Base-by-base conservation (phyloP, 2,113 vertebrate species). In the Lutjanus erythropterus region DNA sequence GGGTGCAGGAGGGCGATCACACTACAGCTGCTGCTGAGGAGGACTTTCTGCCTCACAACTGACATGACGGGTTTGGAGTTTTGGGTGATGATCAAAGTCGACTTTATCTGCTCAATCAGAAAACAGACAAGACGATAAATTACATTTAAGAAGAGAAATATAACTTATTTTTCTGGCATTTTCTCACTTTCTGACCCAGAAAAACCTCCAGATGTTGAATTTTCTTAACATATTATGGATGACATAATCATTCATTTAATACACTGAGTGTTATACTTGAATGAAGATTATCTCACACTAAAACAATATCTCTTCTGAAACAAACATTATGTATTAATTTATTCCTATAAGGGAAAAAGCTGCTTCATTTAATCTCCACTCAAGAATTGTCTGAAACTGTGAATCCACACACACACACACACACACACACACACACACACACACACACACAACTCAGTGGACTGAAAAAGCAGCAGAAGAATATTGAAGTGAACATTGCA, bases 351-450 rank as follows among this genome's bases (percentile, higher is more conserved):
- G 7, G 2, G 27, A 18, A 4, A n/a, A 60, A 72, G 55, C 29
- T 49, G 70, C 70, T 72, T 72, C 55, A 47, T 47, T 47, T 72
- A 41, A 47, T 72, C 21, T 72, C 55, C 50, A 23, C 39, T 33
- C 39, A 53, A 0, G 9, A 18, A 10, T 55, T 8, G 15, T 53
- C 23, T 9, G n/a, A 41, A 3, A 25, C 1, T 2, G 23, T 25
- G 4, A 31, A 37, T 27, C 5, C 64, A 66, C 19, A 44, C 61
- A 47, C 25, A 46, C n/a, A 49, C 42, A 66, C 4, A 25, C 37
- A 44, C 7, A 66, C 62, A 47, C 29, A 49, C 42, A 42, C 42
- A 44, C 42, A 44, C 35, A 25, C 6, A 47, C 62, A 44, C 39
- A 31, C 35, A 56, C 18, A 42, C 47, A 66, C 41, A 42, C 41